Evolutionary conservation across 2,888 invertebrate species (phyloP).

Genomic region (Anoncus sp.): DNA sequence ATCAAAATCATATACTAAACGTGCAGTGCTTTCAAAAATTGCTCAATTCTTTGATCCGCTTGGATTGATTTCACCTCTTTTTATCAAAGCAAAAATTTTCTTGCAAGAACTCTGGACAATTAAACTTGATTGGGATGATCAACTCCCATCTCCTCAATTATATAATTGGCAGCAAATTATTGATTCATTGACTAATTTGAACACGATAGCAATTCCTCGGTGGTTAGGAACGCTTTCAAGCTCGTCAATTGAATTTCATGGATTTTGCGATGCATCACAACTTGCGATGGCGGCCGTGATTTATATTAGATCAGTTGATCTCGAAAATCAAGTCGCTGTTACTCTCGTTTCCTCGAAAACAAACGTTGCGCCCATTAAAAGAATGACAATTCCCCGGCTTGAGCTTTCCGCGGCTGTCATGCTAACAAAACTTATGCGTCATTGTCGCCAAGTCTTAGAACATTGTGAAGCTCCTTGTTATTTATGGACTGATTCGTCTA

Average conservation of each 20-base stretch:
- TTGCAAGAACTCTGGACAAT: slow-evolving; percentile 55
- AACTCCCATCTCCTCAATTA: too few species aligned
- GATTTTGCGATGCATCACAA: slow-evolving; percentile 51
- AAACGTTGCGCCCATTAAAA: slow-evolving; percentile 55
- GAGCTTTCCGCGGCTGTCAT: slow-evolving; percentile 51
- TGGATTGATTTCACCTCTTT: slow-evolving; percentile 53
- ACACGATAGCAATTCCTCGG: slow-evolving; percentile 14
- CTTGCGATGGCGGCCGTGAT: neutral
- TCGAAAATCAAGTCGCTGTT: slow-evolving; percentile 17
- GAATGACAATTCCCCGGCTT: slow-evolving; percentile 51
- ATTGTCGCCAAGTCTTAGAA: slow-evolving; percentile 4
- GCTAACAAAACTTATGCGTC: slow-evolving; percentile 18
- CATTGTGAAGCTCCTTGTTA: slow-evolving; percentile 17
- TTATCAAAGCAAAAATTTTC: slow-evolving; percentile 54
- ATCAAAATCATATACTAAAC: slow-evolving; percentile 30
- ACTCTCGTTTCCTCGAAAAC: slow-evolving; percentile 41
- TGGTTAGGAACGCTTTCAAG: neutral
- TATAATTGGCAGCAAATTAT: too few species aligned
- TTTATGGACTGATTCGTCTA: slow-evolving; percentile 56
- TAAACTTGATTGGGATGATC: slow-evolving; percentile 43
- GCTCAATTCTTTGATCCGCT: slow-evolving; percentile 57
- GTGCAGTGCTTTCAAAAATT: slow-evolving; percentile 34
- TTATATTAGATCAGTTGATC: neutral
- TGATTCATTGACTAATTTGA: too few species aligned
- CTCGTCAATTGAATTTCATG: slow-evolving; percentile 20